Base-by-base conservation (phyloP, 2,888 invertebrate genomes). In the Cryptocheilus praepositus region DNA sequence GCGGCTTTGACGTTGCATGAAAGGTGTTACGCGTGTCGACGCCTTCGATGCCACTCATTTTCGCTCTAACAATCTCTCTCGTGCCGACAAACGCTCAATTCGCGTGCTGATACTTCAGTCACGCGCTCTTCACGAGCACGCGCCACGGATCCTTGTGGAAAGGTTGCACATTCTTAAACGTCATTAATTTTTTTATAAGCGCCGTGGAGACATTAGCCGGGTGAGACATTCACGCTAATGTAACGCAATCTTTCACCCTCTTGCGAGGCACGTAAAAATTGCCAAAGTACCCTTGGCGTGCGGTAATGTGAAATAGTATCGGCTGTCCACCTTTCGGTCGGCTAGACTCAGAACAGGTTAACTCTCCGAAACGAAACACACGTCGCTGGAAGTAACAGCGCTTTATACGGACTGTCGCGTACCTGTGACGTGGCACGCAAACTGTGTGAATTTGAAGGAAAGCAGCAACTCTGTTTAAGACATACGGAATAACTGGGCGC, bases 401-500 rank as follows among this genome's bases (percentile, higher is more conserved):
- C 74, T 79, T 79, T 79, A 78, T 78, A 74, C 71, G 63, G 64
- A 71, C 72, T 76, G 78, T 75, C 74, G 72, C 67, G 76, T 76
- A 74, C 5, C 79, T 76, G 73, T 7, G 73, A 75, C 65, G 60
- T 67, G 67, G 66, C 63, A 74, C 63, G 71, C 61, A 55, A 60
- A 65, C 63, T 63, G 64, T 61, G 59, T 61, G 65, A 53, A 60
- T 36, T 51, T 64, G 61, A 64, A 72, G 71, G 73, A 68, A 74
- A 69, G 61, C 57, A 63, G 58, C 58, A 58, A 46, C 54, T 62
- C 66, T 58, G 62, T 66, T 66, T 46, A 51, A 57, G 44, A 55
- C 25, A 61, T 36, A 66, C 61, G 45, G 57, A 66, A 49, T 59
- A 52, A 46, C 3, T 1, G 36, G 1, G 36, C 3, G 13, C 36